These are phyloP conservation scores for Dolichomitus sp. DNA, from an alignment of 2,888 invertebrate species.

Conservation along the genomic window DNA sequence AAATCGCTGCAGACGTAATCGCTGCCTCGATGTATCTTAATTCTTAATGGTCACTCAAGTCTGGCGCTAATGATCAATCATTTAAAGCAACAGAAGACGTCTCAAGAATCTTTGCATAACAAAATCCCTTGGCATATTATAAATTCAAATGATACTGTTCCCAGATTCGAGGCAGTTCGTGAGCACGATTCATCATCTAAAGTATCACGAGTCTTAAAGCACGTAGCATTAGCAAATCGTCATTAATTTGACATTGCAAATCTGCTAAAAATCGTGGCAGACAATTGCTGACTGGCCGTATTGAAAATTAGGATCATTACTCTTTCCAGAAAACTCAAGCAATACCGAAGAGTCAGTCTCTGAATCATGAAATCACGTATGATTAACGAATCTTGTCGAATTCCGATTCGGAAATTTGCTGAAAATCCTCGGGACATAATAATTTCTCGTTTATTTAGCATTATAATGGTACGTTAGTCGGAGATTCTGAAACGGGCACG, in stretches of 20 bases:
- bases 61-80: background rate
- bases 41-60: background rate
- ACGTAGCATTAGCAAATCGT: background rate
- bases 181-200: background rate
- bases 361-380: background rate
- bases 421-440: constrained; percentile 9
- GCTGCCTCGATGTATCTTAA: background rate
- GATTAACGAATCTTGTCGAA: background rate
- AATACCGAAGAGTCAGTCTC: background rate
- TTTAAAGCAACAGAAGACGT: background rate
- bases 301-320: background rate
- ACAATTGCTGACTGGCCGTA: background rate
- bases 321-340: background rate
- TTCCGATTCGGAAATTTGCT: constrained; percentile 2
- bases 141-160: background rate
- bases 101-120: background rate
- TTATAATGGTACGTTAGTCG: background rate
- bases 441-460: constrained; percentile 7
- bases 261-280: background rate
- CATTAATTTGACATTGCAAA: background rate
- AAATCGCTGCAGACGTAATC: background rate
- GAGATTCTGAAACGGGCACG: constrained; percentile 63
- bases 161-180: background rate
- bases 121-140: background rate
- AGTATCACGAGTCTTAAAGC: background rate